These are phyloP conservation scores for Brotogeris chrysoptera DNA, from an alignment of 2,797 vertebrate species.

Conservation along the genomic window DNA sequence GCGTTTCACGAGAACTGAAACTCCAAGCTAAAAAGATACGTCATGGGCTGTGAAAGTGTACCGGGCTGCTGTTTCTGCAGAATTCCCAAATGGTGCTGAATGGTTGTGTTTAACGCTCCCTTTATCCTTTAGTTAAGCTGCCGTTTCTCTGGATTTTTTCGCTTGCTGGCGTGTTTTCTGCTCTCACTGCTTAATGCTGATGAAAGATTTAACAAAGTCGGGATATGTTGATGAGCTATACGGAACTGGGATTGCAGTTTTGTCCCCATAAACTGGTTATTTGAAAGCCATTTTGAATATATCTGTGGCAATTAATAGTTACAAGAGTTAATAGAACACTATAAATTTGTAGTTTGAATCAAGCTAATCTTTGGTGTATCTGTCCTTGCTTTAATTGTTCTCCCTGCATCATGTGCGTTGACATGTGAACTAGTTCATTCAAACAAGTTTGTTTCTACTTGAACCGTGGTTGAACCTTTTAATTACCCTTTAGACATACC, in stretches of 20 bases:
- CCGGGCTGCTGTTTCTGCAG: slow-evolving; percentile 27
- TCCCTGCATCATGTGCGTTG: not conserved
- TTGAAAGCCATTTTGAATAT: not conserved
- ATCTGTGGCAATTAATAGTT: not conserved
- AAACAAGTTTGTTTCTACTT: not conserved
- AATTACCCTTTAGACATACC: not conserved
- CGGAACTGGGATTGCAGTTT: not conserved
- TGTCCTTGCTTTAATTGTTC: not conserved
- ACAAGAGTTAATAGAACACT: not conserved
- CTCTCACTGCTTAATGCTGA: not conserved
- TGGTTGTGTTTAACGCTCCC: not conserved
- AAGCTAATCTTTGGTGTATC: not conserved
- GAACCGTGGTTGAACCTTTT: not conserved
- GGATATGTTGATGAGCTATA: not conserved
- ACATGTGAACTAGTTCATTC: not conserved
- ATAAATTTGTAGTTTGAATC: not conserved
- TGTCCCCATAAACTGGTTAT: not conserved
- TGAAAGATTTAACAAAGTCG: not conserved
- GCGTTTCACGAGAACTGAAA: slow-evolving; percentile 46
- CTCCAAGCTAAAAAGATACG: not conserved
- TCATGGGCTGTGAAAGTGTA: slow-evolving; percentile 26
- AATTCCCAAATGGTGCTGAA: slow-evolving; percentile 32
- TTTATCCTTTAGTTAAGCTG: slow-evolving; percentile 5
- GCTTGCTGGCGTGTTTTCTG: not conserved
- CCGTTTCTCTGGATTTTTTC: not conserved